Evolutionary conservation across 1,140 invertebrate species (phyloP).

Genomic region (Trichonephila clavipes): DNA sequence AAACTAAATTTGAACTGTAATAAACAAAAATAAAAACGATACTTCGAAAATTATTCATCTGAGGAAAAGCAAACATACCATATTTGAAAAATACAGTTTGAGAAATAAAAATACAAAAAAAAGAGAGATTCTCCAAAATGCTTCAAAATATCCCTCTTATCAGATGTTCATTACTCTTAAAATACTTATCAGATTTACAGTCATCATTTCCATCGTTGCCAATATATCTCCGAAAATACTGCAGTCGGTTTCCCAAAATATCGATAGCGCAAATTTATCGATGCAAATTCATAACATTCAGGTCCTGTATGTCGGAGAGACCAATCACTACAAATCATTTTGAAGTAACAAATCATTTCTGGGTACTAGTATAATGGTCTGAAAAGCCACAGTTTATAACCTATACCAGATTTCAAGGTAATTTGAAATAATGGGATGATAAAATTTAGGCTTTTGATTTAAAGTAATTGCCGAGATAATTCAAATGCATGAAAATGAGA

Average conservation of each 20-base stretch:
- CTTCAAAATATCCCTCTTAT: too few relatives aligned
- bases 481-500: neutral
- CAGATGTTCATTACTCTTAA: too few relatives aligned
- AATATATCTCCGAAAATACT: neutral
- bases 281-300: neutral
- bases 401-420: slow-evolving; percentile 19
- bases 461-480: slow-evolving; percentile 1
- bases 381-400: neutral
- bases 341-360: neutral
- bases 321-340: slow-evolving; percentile 12
- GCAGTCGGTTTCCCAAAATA: neutral
- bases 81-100: too few relatives aligned
- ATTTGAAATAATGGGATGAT: slow-evolving; percentile 29
- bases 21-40: too few relatives aligned
- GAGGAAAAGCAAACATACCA: too few relatives aligned
- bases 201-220: neutral
- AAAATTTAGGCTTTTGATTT: slow-evolving; percentile 20
- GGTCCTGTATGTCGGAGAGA: neutral
- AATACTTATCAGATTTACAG: too few relatives aligned
- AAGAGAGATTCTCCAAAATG: too few relatives aligned
- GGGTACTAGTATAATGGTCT: neutral
- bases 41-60: too few relatives aligned
- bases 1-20: too few relatives aligned
- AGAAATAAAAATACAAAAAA: too few relatives aligned
- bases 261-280: slow-evolving; percentile 12